These are phyloP conservation scores for Xenopus laevis DNA, from an alignment of 2,113 vertebrate species.

Conservation along the genomic window DNA sequence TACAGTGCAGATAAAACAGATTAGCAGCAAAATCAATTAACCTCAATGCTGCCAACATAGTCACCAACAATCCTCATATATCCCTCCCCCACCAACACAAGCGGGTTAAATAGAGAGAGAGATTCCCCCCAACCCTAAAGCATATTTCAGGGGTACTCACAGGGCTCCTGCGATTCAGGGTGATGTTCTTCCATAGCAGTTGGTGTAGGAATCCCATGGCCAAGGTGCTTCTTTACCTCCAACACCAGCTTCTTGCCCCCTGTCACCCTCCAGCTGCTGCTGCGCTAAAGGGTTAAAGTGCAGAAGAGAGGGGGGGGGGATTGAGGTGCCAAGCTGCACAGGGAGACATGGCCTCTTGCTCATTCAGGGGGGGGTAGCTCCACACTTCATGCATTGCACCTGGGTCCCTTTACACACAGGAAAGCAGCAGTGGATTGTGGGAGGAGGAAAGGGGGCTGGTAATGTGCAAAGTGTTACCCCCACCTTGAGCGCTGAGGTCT, in stretches of 20 bases:
- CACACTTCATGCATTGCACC: not conserved
- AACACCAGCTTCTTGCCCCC: no score
- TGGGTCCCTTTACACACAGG: not conserved
- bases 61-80: no score
- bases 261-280: no score
- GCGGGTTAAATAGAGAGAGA: not conserved
- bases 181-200: constrained; percentile 81
- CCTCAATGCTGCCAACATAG: no score
- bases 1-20: no score
- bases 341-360: not conserved
- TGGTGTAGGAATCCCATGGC: constrained; percentile 81
- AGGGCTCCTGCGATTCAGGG: constrained; percentile 82
- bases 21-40: no score
- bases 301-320: not conserved
- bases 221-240: no score
- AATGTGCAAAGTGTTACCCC: rapidly evolving
- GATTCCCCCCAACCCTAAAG: no score
- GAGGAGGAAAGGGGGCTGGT: not conserved
- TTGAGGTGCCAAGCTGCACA: not conserved
- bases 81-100: no score
- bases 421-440: not conserved
- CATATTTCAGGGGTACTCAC: constrained; percentile 60
- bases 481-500: not conserved
- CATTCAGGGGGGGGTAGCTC: not conserved
- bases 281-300: not conserved